Conservation (phyloP, 2,888 invertebrate genomes). For the Folsomia manolachei region DNA sequence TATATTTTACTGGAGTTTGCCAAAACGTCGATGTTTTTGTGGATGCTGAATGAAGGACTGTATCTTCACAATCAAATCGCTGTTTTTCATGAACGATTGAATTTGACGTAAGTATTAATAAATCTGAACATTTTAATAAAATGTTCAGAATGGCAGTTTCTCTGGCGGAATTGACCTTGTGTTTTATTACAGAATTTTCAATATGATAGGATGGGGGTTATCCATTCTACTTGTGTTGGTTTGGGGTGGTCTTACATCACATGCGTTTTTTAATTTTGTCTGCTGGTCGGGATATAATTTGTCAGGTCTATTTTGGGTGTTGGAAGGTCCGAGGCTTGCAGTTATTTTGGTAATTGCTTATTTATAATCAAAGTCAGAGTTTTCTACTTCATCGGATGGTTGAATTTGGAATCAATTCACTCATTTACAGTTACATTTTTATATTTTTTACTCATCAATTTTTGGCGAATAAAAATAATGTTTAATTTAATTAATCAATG, state of each 20-base stretch:
- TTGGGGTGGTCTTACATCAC: slow-evolving; percentile 46
- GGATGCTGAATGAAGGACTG: slow-evolving; percentile 62
- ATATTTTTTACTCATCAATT: too few relatives aligned
- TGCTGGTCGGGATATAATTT: slow-evolving; percentile 56
- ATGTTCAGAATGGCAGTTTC: background rate
- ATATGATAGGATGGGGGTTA: slow-evolving; percentile 52
- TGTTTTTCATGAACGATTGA: slow-evolving; percentile 54
- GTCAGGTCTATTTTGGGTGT: slow-evolving; percentile 56
- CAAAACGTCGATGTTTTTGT: slow-evolving; percentile 60
- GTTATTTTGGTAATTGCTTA: too few relatives aligned
- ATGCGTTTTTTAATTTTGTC: slow-evolving; percentile 34
- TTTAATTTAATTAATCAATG: too few relatives aligned
- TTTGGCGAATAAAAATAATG: too few relatives aligned
- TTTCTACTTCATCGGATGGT: too few relatives aligned
- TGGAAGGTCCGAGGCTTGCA: too few relatives aligned
- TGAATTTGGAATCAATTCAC: too few relatives aligned
- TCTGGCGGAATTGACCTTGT: background rate
- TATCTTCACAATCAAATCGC: slow-evolving; percentile 59
- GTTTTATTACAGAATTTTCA: slow-evolving; percentile 46
- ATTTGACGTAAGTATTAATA: slow-evolving; percentile 44
- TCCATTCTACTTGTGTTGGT: slow-evolving; percentile 50
- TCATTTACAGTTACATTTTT: too few relatives aligned
- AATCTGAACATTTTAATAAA: slow-evolving; percentile 1
- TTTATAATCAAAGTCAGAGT: too few relatives aligned
- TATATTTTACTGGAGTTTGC: slow-evolving; percentile 60